phyloP scores from a whole-genome alignment of 2,797 vertebrate genomes.

The Periparus ater region DNA sequence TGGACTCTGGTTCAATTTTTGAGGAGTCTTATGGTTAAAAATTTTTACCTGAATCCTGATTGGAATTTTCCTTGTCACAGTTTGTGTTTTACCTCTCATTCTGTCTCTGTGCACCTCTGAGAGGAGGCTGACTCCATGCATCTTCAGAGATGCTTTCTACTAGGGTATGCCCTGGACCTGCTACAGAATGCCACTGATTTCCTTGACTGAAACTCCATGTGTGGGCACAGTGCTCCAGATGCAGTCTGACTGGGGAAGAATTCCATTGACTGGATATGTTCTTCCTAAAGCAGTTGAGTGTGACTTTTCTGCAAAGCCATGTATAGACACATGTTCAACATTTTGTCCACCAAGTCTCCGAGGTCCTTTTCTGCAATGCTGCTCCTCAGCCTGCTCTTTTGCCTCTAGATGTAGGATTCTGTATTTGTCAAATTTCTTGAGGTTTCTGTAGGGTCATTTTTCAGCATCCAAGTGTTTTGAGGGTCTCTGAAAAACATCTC shows the following conservation, averaged over 20 bases:
- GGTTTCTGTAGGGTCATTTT: neutral
- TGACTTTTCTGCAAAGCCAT: neutral
- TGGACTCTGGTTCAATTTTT: neutral
- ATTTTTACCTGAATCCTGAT: neutral
- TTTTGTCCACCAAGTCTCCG: neutral
- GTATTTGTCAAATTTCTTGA: neutral
- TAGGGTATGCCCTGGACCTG: neutral
- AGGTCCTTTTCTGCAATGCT: neutral
- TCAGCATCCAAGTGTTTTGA: neutral
- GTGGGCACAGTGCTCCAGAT: neutral
- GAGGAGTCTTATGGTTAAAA: neutral
- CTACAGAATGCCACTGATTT: neutral
- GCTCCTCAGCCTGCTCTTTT: neutral
- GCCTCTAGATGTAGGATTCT: neutral
- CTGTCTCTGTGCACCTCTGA: neutral
- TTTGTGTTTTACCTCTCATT: neutral
- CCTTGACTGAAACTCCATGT: neutral
- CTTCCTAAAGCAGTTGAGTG: neutral
- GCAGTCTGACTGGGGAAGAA: neutral
- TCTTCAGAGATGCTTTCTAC: neutral
- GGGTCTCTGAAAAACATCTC: neutral
- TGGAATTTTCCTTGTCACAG: neutral
- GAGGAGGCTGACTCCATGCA: neutral
- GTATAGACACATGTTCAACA: accelerated
- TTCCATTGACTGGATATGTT: neutral